These are phyloP conservation scores for Macquaria australasica DNA, from an alignment of 2,113 vertebrate species.

Conservation along the genomic window DNA sequence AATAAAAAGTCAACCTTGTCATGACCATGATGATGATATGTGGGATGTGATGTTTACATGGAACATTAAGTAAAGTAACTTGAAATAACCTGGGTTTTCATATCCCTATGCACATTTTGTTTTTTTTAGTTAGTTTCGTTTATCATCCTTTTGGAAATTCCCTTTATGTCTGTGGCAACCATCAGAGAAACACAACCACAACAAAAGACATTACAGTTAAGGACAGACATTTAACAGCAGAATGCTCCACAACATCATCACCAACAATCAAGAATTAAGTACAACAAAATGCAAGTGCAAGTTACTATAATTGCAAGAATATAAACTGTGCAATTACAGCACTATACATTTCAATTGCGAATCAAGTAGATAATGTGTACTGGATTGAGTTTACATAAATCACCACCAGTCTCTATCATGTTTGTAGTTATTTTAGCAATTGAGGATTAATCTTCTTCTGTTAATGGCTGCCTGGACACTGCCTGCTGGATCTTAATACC, in stretches of 20 bases:
- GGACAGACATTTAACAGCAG: too few species aligned
- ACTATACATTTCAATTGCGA: neutral
- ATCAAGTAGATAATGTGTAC: neutral
- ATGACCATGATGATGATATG: neutral
- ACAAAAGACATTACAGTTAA: too few species aligned
- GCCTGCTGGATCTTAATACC: neutral
- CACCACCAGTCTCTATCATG: neutral
- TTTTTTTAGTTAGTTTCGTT: too few species aligned
- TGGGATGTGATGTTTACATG: neutral
- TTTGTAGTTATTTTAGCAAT: neutral
- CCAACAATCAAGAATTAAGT: too few species aligned
- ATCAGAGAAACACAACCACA: too few species aligned
- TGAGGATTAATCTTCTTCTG: neutral
- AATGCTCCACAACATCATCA: too few species aligned
- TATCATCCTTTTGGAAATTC: too few species aligned
- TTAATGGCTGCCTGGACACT: neutral
- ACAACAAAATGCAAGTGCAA: too few species aligned
- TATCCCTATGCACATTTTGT: too few species aligned
- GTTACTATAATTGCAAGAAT: too few species aligned
- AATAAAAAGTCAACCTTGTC: neutral
- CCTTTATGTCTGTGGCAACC: too few species aligned
- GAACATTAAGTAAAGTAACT: neutral
- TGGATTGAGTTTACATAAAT: neutral
- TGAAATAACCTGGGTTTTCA: neutral
- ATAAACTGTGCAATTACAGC: neutral